Evolutionary conservation across 2,113 vertebrate species (phyloP).

Genomic region (Dascyllus trimaculatus): DNA sequence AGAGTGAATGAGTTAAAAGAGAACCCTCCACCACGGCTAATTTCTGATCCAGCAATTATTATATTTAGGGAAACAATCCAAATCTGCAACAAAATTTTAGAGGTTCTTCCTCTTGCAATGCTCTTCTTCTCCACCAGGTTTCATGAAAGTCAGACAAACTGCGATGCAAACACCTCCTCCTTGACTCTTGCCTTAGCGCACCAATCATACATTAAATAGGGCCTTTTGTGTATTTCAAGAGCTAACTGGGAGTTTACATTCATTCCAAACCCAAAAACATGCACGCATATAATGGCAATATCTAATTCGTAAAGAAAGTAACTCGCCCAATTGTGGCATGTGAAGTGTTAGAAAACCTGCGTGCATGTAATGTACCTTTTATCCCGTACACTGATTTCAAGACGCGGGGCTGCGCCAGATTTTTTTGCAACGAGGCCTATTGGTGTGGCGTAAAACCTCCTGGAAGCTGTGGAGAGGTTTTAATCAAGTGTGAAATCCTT

Average conservation of each 20-base stretch:
- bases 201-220: conserved; percentile 18
- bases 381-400: conserved; percentile 36
- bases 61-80: too few relatives aligned
- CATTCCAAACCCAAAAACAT: background rate
- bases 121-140: too few relatives aligned
- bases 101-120: too few relatives aligned
- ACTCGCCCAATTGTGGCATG: conserved; percentile 25
- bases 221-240: conserved; percentile 6
- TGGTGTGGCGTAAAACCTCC: conserved; percentile 78
- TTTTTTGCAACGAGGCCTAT: conserved; percentile 63
- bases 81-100: too few relatives aligned
- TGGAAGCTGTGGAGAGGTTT: conserved; percentile 79
- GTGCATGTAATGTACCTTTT: too few relatives aligned
- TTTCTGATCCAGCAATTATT: too few relatives aligned
- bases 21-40: background rate
- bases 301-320: conserved; percentile 33
- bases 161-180: too few relatives aligned
- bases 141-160: too few relatives aligned
- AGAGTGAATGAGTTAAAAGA: conserved; percentile 34
- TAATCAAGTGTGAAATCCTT: conserved; percentile 85
- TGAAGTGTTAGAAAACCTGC: conserved; percentile 49
- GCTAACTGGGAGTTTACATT: background rate
- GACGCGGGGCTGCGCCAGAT: conserved; percentile 28
- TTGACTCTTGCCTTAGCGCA: too few relatives aligned
- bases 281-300: background rate